These are phyloP conservation scores for Lepidonotus clava DNA, from an alignment of 2,888 invertebrate species.

Conservation along the genomic window DNA sequence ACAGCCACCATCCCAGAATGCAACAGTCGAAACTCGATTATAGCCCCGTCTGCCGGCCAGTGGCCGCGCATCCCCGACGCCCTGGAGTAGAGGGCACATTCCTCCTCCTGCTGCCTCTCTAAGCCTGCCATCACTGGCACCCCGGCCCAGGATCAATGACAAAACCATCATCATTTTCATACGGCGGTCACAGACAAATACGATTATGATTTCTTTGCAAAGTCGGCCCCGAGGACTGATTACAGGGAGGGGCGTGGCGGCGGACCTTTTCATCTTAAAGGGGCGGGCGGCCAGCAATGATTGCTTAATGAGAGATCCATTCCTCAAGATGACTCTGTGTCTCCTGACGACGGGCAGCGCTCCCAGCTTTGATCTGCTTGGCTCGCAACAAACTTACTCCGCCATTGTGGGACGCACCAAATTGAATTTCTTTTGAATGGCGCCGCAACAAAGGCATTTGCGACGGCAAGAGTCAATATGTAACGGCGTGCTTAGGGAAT, in stretches of 20 bases:
- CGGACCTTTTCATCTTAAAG: conserved; percentile 49
- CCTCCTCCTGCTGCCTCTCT: not conserved
- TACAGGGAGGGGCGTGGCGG: conserved; percentile 11
- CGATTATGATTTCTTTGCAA: conserved; percentile 53
- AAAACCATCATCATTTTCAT: conserved; percentile 36
- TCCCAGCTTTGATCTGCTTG: conserved; percentile 33
- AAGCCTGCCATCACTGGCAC: not conserved
- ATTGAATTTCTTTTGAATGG: conserved; percentile 54
- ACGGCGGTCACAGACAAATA: conserved; percentile 40
- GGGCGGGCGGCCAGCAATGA: conserved; percentile 23
- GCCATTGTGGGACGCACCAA: conserved; percentile 23
- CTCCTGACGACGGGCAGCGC: not conserved
- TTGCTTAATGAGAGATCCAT: conserved; percentile 46
- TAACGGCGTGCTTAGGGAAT: conserved; percentile 25
- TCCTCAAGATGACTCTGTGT: conserved; percentile 48
- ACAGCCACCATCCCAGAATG: too few relatives aligned
- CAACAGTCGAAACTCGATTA: conserved; percentile 20
- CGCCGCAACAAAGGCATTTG: conserved; percentile 48
- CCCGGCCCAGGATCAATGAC: conserved; percentile 10
- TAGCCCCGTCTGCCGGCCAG: too few relatives aligned
- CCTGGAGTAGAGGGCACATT: not conserved
- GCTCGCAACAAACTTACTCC: conserved; percentile 34
- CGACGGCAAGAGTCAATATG: conserved; percentile 47
- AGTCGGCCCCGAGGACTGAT: conserved; percentile 37
- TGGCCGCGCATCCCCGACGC: too few relatives aligned